Conservation (phyloP, 2,888 invertebrate genomes). For the Timema cristinae region DNA sequence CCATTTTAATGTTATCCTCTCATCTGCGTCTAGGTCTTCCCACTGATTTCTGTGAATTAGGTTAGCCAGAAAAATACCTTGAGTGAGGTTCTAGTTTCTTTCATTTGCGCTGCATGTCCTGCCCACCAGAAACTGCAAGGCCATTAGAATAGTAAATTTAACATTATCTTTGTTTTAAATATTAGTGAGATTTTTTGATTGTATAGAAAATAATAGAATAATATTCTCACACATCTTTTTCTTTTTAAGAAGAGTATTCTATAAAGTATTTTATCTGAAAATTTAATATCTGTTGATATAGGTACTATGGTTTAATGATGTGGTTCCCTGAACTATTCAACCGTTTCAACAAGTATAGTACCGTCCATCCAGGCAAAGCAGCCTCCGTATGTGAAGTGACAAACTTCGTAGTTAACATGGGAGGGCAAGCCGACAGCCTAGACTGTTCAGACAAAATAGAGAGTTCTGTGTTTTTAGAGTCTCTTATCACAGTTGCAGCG, state of each 20-base stretch:
- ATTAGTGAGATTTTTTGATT: no score
- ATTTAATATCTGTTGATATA: constrained; percentile 40
- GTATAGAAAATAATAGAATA: background rate
- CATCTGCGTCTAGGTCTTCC: no score
- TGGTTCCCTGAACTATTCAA: constrained; percentile 96
- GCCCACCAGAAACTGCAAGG: no score
- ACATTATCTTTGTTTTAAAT: no score
- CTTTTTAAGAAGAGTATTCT: background rate
- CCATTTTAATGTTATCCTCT: no score
- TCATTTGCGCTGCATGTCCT: no score
- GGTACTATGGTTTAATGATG: constrained; percentile 94
- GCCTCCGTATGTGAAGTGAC: constrained; percentile 68
- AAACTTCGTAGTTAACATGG: constrained; percentile 65
- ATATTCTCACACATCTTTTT: background rate
- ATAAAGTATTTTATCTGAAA: background rate
- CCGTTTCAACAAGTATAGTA: constrained; percentile 77
- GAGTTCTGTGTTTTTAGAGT: constrained; percentile 78
- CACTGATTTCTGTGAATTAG: no score
- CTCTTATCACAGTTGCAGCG: constrained; percentile 79
- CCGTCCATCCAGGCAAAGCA: constrained; percentile 53
- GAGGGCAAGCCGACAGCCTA: constrained; percentile 55
- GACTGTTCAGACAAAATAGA: constrained; percentile 69
- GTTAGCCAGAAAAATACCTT: no score
- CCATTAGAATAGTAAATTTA: no score
- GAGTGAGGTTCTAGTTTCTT: no score